A percentile compares a stretch with the other conserved stretches of the same genome.
Conservation (phyloP, 2,888 invertebrate genomes). For the Oxycera nigricornis region DNA sequence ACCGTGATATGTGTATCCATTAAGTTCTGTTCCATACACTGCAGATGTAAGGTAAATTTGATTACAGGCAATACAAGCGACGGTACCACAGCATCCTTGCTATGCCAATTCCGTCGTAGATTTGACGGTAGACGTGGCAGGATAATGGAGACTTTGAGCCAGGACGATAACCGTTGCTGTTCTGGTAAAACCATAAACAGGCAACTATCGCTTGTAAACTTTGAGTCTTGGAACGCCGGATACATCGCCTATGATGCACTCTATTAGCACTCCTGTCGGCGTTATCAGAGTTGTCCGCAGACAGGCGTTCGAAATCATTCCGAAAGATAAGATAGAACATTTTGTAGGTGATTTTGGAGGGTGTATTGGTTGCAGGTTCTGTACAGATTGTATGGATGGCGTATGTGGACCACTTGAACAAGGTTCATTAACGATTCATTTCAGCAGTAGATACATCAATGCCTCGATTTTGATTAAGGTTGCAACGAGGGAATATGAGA, state of each 20-base stretch:
- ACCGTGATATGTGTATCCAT: slow-evolving; percentile 1
- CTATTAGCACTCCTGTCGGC: background rate
- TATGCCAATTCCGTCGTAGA: background rate
- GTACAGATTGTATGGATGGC: background rate
- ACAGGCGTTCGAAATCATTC: background rate
- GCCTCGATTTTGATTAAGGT: background rate
- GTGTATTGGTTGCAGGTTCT: background rate
- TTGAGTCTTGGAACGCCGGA: background rate
- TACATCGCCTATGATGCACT: background rate
- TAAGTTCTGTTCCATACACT: background rate
- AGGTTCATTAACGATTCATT: background rate
- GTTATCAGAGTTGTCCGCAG: background rate
- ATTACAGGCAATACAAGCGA: slow-evolving; percentile 19
- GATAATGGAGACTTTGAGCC: background rate
- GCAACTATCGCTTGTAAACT: background rate
- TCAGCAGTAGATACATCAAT: background rate
- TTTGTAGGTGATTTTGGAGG: background rate
- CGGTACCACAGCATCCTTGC: background rate
- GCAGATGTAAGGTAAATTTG: slow-evolving; percentile 9
- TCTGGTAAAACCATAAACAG: background rate
- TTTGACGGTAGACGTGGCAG: background rate
- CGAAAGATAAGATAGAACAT: slow-evolving; percentile 6
- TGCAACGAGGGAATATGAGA: background rate
- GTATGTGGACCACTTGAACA: background rate
- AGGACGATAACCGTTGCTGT: background rate